Base-by-base conservation (phyloP, 35 echinoderm and acorn worm genomes). In the Anneissia japonica region DNA sequence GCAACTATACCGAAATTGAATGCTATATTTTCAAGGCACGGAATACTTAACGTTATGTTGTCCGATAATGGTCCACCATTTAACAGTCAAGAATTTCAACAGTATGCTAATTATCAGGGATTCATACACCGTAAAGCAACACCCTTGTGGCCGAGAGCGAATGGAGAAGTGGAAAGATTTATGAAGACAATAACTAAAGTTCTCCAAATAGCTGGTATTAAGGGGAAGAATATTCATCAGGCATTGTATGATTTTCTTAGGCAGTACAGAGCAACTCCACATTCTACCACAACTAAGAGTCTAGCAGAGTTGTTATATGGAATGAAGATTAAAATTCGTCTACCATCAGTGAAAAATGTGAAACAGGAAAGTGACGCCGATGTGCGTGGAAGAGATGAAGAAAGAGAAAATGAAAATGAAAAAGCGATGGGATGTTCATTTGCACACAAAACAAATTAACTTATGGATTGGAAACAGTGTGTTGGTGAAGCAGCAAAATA, bases 401-500 rank as follows among this genome's bases (percentile, higher is more conserved):
- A 6, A 32, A 80, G 4, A 80, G 43, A 88, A 56, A 37, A 30
- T 81, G 46, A 0, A 32, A 30, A 88, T 88, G 86, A 81, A 88
- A 72, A 26, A 45, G 19, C 19, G 56, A 32, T 39, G 6, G 26
- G 51, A 64, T 64, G 26, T 64, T 9, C 21, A 64, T 12, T 23
- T 64, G 19, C 51, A 64, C 26, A 46, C 35, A 36, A 83, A 89
- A 38, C 10, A 79, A 4, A 51, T 45, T 0, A 77, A 77, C 19
- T 64, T 92, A 6, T 38, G 74, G 38, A 39, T 90, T 80, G 94
- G 87, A 74, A 72, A 90, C 31, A 41, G 31, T 30, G 90, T 92
- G 21, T 83, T 92, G 3, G 81, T 95, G 31, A 92, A 90, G 30
- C 87, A 74, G 38, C 73, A 89, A 74, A 83, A 80, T n/a, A 38